Evolutionary conservation across 2,888 invertebrate genomes (phyloP).

Genomic region (Crematogaster levior): DNA sequence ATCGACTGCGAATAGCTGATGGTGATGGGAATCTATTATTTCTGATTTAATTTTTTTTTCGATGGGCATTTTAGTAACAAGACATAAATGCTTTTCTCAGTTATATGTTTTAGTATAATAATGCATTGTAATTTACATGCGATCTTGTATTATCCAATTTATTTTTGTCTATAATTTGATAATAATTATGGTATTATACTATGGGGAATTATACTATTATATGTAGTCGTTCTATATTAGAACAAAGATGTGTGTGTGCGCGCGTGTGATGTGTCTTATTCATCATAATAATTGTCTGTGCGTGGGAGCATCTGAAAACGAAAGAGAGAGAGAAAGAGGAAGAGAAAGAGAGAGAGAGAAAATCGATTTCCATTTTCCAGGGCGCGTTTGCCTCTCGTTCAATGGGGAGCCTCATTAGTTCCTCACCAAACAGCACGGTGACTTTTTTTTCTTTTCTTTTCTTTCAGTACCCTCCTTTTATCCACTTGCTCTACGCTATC

Average conservation of each 20-base stretch:
- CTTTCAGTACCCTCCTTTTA: constrained; percentile 37
- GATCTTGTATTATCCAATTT: neutral
- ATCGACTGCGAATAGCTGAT: constrained; percentile 35
- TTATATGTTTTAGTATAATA: neutral
- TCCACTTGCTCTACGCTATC: constrained; percentile 18
- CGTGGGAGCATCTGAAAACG: neutral
- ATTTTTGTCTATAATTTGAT: neutral
- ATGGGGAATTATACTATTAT: no score
- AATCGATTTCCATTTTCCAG: constrained; percentile 74
- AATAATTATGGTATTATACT: neutral
- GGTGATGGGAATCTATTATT: constrained; percentile 25
- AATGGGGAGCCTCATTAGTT: constrained; percentile 80
- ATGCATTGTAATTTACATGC: neutral
- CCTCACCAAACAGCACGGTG: constrained; percentile 73
- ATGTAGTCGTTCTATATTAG: constrained; percentile 10
- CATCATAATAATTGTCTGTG: constrained; percentile 22
- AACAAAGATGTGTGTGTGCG: no score
- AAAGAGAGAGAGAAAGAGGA: constrained; percentile 48
- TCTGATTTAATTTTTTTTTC: constrained; percentile 27
- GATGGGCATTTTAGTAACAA: neutral
- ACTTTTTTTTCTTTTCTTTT: constrained; percentile 57
- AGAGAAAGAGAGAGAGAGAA: constrained; percentile 59
- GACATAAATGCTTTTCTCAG: neutral
- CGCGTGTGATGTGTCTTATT: neutral
- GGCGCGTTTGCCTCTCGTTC: constrained; percentile 65